Conservation (phyloP, 2,797 vertebrate species). For the Gorsachius magnificus region DNA sequence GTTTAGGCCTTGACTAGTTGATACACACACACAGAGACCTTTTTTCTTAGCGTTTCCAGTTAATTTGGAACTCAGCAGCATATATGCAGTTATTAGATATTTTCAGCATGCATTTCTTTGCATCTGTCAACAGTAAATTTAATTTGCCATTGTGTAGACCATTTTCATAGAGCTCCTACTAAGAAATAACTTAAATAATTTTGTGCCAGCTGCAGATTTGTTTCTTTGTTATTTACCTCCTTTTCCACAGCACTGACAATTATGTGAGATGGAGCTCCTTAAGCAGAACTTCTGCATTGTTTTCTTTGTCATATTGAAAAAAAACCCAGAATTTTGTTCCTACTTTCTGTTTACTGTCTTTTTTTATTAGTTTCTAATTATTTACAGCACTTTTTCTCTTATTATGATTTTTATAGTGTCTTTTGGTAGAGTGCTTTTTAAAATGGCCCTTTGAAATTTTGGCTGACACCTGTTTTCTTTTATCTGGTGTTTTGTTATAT, state of each 20-base stretch:
- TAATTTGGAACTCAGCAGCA: conserved; percentile 20
- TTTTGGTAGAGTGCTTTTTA: background rate
- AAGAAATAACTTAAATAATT: conserved; percentile 37
- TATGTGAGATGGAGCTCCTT: background rate
- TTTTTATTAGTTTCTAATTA: background rate
- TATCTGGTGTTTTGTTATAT: background rate
- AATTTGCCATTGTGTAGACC: background rate
- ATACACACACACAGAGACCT: background rate
- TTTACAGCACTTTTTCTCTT: background rate
- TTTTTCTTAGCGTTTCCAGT: background rate
- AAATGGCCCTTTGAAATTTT: background rate
- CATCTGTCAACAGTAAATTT: conserved; percentile 39
- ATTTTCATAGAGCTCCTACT: background rate
- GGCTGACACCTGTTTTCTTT: conserved; percentile 29
- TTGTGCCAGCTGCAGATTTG: conserved; percentile 17
- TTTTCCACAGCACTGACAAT: background rate
- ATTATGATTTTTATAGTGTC: background rate
- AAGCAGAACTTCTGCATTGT: background rate
- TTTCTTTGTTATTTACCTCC: conserved; percentile 1
- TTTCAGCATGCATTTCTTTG: conserved; percentile 21
- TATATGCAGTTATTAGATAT: conserved; percentile 18
- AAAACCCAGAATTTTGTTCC: background rate
- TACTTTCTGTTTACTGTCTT: background rate
- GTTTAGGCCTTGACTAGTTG: background rate
- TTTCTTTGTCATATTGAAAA: background rate